Percentiles rank a stretch among this genome's conserved stretches.
These are phyloP conservation scores for Perca schrenkii DNA, from an alignment of 2,113 vertebrate species.

Conservation along the genomic window DNA sequence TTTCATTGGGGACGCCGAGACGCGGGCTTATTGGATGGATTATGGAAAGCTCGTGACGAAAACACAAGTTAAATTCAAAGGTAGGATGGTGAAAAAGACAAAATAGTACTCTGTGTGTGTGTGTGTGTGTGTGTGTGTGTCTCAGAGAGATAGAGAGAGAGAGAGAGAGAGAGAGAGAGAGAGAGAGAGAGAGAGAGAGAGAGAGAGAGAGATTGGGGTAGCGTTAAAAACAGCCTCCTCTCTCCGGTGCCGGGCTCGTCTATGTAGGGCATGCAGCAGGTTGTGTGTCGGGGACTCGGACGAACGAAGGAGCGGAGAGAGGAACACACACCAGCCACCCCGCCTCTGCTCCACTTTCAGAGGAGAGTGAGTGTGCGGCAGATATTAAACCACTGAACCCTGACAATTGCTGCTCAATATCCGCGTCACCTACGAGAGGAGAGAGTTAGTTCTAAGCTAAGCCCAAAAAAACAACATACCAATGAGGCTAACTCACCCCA, in stretches of 20 bases:
- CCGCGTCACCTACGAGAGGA: conserved; percentile 4
- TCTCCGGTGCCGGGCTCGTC: conserved; percentile 61
- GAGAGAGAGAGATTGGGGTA: not conserved
- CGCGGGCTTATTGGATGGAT: conserved; percentile 24
- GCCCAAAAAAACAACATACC: not conserved
- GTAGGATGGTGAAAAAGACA: conserved; percentile 18
- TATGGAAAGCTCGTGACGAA: conserved; percentile 26
- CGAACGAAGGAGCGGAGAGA: conserved; percentile 43
- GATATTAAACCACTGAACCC: conserved; percentile 35
- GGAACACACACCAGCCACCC: conserved; percentile 23
- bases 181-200: not conserved
- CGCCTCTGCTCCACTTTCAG: conserved; percentile 71
- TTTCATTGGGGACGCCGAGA: conserved; percentile 14
- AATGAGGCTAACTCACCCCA: conserved; percentile 88
- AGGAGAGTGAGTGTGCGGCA: conserved; percentile 49
- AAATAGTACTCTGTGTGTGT: not conserved
- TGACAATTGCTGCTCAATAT: conserved; percentile 20
- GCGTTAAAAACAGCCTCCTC: conserved; percentile 75
- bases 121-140: conserved; percentile 18
- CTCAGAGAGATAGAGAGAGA: too few relatives aligned
- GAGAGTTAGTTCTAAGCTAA: conserved; percentile 24
- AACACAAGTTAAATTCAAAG: conserved; percentile 59
- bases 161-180: not conserved
- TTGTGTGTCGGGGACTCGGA: conserved; percentile 77
- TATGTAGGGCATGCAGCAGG: conserved; percentile 85